These are phyloP conservation scores for Acromyrmex heyeri DNA, from an alignment of 1,140 invertebrate species.

Conservation along the genomic window DNA sequence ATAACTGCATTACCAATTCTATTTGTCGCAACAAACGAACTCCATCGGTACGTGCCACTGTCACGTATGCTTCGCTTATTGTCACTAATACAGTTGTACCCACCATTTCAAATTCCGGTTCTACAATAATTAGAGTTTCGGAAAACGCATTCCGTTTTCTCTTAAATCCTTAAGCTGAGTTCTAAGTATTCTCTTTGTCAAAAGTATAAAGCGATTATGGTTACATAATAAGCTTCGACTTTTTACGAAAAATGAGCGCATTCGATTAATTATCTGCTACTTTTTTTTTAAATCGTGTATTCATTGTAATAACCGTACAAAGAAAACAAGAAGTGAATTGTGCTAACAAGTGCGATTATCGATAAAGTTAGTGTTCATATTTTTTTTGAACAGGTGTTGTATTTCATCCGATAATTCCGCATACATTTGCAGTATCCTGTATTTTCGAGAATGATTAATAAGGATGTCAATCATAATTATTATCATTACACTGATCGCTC, in stretches of 20 bases:
- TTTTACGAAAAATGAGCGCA: not conserved
- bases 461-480: constrained; percentile 62
- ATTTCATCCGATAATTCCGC: not conserved
- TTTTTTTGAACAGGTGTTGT: not conserved
- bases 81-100: constrained; percentile 70
- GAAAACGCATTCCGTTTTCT: not conserved
- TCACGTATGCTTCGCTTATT: constrained; percentile 69
- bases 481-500: constrained; percentile 37
- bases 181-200: constrained; percentile 5
- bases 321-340: not conserved
- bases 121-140: constrained; percentile 60
- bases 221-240: not conserved
- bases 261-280: constrained; percentile 5
- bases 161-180: constrained; percentile 11
- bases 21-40: constrained; percentile 79
- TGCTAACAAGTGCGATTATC: not conserved
- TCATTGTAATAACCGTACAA: not conserved
- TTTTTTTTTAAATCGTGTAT: not conserved
- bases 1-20: constrained; percentile 78
- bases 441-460: constrained; percentile 39
- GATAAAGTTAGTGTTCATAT: not conserved
- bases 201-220: not conserved
- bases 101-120: constrained; percentile 44
- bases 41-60: constrained; percentile 68
- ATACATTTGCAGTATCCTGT: not conserved